Percentiles rank a stretch among this genome's conserved stretches.
Conservation (phyloP, 1,140 invertebrate species). For the Thaumetopoea pityocampa region DNA sequence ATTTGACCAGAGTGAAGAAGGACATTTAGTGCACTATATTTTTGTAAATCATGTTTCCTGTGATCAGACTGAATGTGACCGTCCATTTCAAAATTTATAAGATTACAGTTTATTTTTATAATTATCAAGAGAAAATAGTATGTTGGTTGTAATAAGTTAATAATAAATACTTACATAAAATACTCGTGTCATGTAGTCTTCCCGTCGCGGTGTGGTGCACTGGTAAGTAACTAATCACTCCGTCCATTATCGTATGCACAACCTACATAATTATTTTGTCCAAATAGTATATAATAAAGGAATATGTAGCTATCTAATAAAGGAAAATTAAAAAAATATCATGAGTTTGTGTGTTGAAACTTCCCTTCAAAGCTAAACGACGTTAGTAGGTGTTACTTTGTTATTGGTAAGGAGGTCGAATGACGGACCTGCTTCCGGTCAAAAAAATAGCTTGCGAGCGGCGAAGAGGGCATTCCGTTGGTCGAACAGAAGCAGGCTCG, state of each 20-base stretch:
- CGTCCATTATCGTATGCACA: slow-evolving; percentile 21
- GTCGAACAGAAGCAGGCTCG: too few relatives aligned
- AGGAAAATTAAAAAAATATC: too few relatives aligned
- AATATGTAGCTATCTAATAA: too few relatives aligned
- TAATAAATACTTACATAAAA: slow-evolving; percentile 1
- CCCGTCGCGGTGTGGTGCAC: slow-evolving; percentile 23
- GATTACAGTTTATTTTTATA: slow-evolving; percentile 25
- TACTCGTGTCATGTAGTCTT: slow-evolving; percentile 28
- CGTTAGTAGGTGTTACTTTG: too few relatives aligned
- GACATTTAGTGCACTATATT: too few relatives aligned
- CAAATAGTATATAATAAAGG: slow-evolving; percentile 5
- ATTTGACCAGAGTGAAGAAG: too few relatives aligned
- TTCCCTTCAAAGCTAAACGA: too few relatives aligned
- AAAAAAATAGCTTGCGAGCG: too few relatives aligned
- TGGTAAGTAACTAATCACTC: slow-evolving; percentile 9
- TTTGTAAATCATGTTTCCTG: slow-evolving; percentile 2
- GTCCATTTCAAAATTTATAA: slow-evolving; percentile 16
- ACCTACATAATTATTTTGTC: slow-evolving; percentile 18
- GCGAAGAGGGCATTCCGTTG: too few relatives aligned
- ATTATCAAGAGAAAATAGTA: slow-evolving; percentile 7
- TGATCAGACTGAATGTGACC: slow-evolving; percentile 24
- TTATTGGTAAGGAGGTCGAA: too few relatives aligned
- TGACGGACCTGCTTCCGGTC: too few relatives aligned
- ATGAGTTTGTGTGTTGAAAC: too few relatives aligned
- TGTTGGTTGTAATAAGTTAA: slow-evolving; percentile 8